A percentile compares a stretch with the other conserved stretches of the same genome.
phyloP scores from a whole-genome alignment of 1,140 invertebrate species.

The Drosophila setifemur region DNA sequence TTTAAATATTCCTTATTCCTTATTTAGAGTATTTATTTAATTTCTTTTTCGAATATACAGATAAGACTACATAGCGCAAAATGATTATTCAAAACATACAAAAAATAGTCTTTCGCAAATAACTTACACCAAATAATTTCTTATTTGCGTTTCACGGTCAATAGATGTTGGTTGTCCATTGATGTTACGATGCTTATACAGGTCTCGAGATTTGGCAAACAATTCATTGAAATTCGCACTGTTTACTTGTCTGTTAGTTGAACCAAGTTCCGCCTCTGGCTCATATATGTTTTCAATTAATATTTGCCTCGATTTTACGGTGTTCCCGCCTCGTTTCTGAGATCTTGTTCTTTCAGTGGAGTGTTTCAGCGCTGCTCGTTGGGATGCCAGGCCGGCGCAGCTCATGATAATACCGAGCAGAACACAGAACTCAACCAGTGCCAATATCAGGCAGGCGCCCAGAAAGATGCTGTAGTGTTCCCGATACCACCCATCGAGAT shows the following conservation, averaged over 20 bases:
- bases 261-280: constrained; percentile 55
- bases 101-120: no score
- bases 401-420: constrained; percentile 87
- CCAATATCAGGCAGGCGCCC: constrained; percentile 85
- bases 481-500: constrained; percentile 90
- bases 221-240: constrained; percentile 71
- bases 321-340: neutral
- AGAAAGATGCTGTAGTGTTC: constrained; percentile 89
- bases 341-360: neutral
- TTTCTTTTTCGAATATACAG: no score
- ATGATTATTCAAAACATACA: no score
- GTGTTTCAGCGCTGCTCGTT: constrained; percentile 34
- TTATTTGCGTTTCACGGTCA: constrained; percentile 54
- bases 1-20: no score
- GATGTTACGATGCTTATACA: constrained; percentile 63
- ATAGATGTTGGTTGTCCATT: constrained; percentile 61
- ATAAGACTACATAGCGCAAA: no score
- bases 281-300: constrained; percentile 77
- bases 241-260: constrained; percentile 37
- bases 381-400: constrained; percentile 85
- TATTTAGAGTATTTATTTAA: no score
- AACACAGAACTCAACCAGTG: constrained; percentile 87
- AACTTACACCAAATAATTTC: constrained; percentile 71
- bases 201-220: constrained; percentile 65
- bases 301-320: constrained; percentile 46